Conservation (phyloP, 2,888 invertebrate species). For the Amorpha juglandis region DNA sequence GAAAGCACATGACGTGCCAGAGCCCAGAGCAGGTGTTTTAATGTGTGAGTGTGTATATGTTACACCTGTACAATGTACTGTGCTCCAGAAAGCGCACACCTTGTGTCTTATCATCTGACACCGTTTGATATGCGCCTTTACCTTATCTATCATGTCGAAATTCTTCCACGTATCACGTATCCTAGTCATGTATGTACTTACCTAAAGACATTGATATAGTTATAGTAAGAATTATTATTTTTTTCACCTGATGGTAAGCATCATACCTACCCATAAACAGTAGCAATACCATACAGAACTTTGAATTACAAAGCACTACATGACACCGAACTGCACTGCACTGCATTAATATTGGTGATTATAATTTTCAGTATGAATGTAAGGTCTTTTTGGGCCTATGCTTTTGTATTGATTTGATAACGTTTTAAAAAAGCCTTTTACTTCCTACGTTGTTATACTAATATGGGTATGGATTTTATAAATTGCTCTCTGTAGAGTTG, state of each 20-base stretch:
- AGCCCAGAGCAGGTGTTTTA: background rate
- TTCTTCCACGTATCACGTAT: slow-evolving; percentile 77
- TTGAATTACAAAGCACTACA: no score
- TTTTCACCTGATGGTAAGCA: no score
- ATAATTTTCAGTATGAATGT: background rate
- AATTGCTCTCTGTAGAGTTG: background rate
- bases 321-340: no score
- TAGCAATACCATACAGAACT: no score
- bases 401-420: no score
- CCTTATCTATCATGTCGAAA: slow-evolving; percentile 82
- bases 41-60: background rate
- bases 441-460: background rate
- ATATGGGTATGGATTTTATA: background rate
- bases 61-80: slow-evolving; percentile 31
- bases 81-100: slow-evolving; percentile 75
- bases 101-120: slow-evolving; percentile 80
- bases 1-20: slow-evolving; percentile 5
- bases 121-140: slow-evolving; percentile 78
- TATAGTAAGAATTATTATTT: background rate
- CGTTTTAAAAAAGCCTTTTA: background rate
- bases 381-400: background rate
- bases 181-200: slow-evolving; percentile 43
- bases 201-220: background rate
- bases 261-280: no score
- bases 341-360: no score